Evolutionary conservation across 1,140 invertebrate genomes (phyloP), one percentile per base, ranked within the genome.

Genomic region (Acromyrmex heyeri): DNA sequence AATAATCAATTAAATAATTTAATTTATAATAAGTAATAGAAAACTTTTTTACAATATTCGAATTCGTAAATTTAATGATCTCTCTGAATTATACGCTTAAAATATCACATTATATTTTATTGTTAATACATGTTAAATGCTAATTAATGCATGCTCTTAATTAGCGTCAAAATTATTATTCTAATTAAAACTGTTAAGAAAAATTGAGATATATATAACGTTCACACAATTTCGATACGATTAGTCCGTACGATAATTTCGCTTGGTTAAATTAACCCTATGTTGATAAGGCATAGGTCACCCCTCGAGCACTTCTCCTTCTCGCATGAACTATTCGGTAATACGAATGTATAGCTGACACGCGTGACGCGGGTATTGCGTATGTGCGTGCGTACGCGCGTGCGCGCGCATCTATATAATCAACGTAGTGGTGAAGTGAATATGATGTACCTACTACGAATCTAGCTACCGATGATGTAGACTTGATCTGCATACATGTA

Each of bases 261-360:
- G 72, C 86, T 87, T 59, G 73, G 83, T 78, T 76, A 87, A 86
- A 86, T 87, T 87, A 87, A 87, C 83, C 55, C 83, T 34, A 21
- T 53, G 85, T 85, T 87, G 78, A 87, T 87, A 86, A 57, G 27
- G 48, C 34, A 70, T 72, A 72, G 78, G 50, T 69, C 30, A 61
- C 61, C 83, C 83, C 61, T 73, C 79, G 81, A 62, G 82, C 50
- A 65, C 70, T 57, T 75, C 61, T 65, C 70, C 70, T 86, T 73
- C 72, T 83, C 62, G 76, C 64, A 81, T 67, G 53, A 86, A 79
- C 85, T 81, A 50, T 24, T 79, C 34, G 50, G 50, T 50, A 59
- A 86, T 86, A 64, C 38, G n/a, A 85, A 65, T 78, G 61, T 64
- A 65, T 65, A 78, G 50, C 30, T 55, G 44, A 78, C 30, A 79